phyloP scores from a whole-genome alignment of 2,113 vertebrate genomes.

The Oenanthe oenanthe region DNA sequence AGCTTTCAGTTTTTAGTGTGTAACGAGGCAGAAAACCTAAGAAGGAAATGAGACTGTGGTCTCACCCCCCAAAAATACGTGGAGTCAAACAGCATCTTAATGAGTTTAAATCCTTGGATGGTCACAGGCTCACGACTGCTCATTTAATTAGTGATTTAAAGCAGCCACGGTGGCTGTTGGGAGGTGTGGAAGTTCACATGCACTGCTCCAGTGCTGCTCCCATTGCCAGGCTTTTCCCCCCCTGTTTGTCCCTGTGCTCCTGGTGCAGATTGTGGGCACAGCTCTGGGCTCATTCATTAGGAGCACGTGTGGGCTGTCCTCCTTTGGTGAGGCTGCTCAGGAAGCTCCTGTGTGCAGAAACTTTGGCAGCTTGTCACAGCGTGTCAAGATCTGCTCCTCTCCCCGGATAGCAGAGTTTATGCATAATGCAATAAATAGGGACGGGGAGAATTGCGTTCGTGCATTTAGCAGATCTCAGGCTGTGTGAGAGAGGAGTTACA shows the following conservation, averaged over 20 bases:
- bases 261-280: background rate
- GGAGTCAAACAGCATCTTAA: background rate
- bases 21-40: background rate
- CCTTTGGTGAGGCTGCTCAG: background rate
- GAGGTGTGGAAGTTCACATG: background rate
- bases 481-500: background rate
- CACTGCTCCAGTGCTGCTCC: background rate
- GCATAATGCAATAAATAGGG: constrained; percentile 38
- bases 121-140: fast-evolving
- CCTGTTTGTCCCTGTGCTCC: fast-evolving
- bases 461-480: background rate
- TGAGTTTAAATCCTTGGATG: background rate
- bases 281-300: fast-evolving
- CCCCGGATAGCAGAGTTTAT: background rate
- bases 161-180: fast-evolving
- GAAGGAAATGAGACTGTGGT: background rate
- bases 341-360: background rate
- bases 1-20: background rate
- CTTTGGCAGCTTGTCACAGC: constrained; percentile 32
- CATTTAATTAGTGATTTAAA: background rate
- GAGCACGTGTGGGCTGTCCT: background rate
- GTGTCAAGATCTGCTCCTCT: background rate
- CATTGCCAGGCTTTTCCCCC: background rate
- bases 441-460: background rate
- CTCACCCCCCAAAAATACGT: fast-evolving